Evolutionary conservation across 2,797 vertebrate genomes (phyloP).

Genomic region (Tragelaphus eurycerus): DNA sequence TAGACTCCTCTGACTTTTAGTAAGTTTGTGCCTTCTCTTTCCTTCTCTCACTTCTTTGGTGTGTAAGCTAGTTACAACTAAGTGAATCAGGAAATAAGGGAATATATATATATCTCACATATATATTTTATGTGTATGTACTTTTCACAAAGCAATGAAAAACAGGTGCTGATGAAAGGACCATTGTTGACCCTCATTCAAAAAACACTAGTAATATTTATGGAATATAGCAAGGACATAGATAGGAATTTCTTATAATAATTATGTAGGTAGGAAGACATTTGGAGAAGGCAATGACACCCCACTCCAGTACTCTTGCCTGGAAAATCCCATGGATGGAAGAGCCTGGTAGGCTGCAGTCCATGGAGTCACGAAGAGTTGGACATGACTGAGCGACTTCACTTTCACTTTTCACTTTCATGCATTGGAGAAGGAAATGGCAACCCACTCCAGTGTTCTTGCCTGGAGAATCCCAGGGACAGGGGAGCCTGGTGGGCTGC

Average conservation of each 20-base stretch:
- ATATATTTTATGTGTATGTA: not conserved
- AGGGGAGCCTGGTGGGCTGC: too few relatives aligned
- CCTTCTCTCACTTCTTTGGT: not conserved
- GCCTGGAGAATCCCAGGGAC: too few relatives aligned
- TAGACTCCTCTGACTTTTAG: not conserved
- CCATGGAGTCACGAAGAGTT: too few relatives aligned
- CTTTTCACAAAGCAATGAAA: not conserved
- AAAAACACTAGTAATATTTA: not conserved
- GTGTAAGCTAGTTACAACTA: not conserved
- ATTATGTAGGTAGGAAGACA: not conserved
- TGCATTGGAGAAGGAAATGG: too few relatives aligned
- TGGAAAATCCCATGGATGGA: too few relatives aligned
- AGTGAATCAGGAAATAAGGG: not conserved
- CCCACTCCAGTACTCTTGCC: too few relatives aligned
- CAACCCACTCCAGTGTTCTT: too few relatives aligned
- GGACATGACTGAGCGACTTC: too few relatives aligned
- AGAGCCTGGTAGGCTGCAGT: too few relatives aligned
- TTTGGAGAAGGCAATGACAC: too few relatives aligned
- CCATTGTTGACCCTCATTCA: not conserved
- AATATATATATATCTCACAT: not conserved
- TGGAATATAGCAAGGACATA: not conserved
- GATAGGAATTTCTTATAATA: not conserved
- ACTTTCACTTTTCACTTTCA: too few relatives aligned
- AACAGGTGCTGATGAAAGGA: not conserved
- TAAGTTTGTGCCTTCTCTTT: not conserved